phyloP scores from a whole-genome alignment of 1,140 invertebrate species.

The Akabosia matsudoensis region DNA sequence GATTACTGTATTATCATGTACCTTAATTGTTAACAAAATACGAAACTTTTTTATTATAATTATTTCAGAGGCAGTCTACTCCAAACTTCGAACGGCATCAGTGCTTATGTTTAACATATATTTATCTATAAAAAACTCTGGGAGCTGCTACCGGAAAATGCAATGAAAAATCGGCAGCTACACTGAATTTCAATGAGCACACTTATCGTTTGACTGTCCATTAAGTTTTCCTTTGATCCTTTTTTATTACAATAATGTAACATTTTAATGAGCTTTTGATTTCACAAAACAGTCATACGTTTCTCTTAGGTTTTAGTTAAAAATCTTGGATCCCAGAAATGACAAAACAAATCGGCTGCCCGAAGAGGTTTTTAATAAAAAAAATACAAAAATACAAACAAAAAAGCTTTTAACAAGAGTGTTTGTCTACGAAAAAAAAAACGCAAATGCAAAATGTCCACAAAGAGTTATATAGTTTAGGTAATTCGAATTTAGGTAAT shows the following conservation, averaged over 20 bases:
- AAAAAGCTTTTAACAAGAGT: background rate
- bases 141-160: background rate
- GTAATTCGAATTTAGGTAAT: background rate
- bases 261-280: conserved; percentile 20
- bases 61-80: background rate
- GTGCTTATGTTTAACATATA: no score
- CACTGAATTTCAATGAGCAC: no score
- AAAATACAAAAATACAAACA: background rate
- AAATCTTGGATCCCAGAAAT: background rate
- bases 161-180: background rate
- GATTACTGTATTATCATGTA: background rate
- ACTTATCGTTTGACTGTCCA: no score
- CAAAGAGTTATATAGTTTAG: background rate
- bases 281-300: background rate
- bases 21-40: background rate
- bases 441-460: background rate
- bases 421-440: background rate
- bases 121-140: no score
- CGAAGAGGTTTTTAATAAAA: background rate
- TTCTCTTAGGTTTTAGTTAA: background rate
- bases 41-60: no score
- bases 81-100: background rate
- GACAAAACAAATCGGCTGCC: background rate
- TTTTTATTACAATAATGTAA: no score
- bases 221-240: background rate